Base-by-base conservation (phyloP, 1,140 invertebrate species). In the Drosophila funebris region DNA sequence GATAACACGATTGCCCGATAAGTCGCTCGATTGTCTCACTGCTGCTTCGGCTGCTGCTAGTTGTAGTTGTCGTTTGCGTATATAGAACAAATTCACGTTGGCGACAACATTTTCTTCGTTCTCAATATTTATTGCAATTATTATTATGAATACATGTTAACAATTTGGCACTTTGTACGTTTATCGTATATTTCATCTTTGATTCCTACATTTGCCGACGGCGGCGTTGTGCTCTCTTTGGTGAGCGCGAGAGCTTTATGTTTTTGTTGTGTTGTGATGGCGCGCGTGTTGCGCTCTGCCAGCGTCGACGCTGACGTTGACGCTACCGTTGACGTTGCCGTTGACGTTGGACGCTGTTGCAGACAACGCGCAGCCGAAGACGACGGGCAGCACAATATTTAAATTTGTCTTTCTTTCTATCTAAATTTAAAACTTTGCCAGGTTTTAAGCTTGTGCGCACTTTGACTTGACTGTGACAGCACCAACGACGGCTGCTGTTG, bases 271-370 rank as follows among this genome's bases (percentile, higher is more conserved):
- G 27, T 46, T 63, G 18, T 20, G 5, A 57, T 52, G 48, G 48
- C 57, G 72, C 72, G 72, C 72, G 72, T 74, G 72, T 74, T 74
- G 66, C 66, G 56, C 67, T 62, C 58, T 57, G 72, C 43, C 44
- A 20, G 48, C 50, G 66, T 62, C 50, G 50, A 8, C 58, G 33
- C 13, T 56, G 48, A 13, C 43, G 29, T 24, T 22, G 70, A 16
- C 29, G 62, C n/a, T 16, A 22, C 5, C 61, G 54, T 16, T 56
- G 54, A 33, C 36, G 36, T 16, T 16, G 36, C 5, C 61, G 54
- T 16, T 56, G 54, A 33, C 36, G 36, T 43, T 22, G 68, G 11
- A 31, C 22, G 60, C 33, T 27, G 31, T 36, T 36, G 52, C 66
- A 69, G 64, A n/a, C 63, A 43, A 52, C 16, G 67, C 56, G 31